These are phyloP conservation scores for Notamacropus eugenii DNA, from an alignment of 2,797 vertebrate species.

Conservation along the genomic window DNA sequence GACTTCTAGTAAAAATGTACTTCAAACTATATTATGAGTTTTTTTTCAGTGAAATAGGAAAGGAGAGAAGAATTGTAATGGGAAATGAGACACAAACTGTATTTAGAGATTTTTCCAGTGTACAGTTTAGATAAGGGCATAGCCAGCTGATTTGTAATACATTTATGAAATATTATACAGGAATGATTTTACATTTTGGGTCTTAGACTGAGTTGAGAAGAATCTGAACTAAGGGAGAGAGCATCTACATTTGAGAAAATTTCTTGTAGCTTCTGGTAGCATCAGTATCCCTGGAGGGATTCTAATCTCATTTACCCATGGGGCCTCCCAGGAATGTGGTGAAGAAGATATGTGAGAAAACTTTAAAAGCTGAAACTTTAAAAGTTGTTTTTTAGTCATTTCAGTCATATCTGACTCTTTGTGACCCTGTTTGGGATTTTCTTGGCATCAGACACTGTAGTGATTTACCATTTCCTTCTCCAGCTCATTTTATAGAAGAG, in stretches of 20 bases:
- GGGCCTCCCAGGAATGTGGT: background rate
- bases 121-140: background rate
- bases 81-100: background rate
- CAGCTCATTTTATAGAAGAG: background rate
- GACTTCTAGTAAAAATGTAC: background rate
- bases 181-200: background rate
- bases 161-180: background rate
- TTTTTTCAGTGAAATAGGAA: background rate
- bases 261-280: background rate
- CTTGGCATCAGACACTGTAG: background rate
- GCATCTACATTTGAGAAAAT: background rate
- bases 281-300: background rate
- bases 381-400: background rate
- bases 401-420: background rate
- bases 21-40: background rate
- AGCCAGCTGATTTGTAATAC: background rate
- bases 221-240: background rate
- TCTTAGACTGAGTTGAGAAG: background rate
- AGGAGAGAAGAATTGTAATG: background rate
- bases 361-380: no score
- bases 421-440: background rate
- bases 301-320: background rate
- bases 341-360: background rate
- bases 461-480: background rate
- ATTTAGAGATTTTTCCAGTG: background rate